Base-by-base conservation (phyloP, 2,113 vertebrate genomes). In the Campylomormyrus tamandua region DNA sequence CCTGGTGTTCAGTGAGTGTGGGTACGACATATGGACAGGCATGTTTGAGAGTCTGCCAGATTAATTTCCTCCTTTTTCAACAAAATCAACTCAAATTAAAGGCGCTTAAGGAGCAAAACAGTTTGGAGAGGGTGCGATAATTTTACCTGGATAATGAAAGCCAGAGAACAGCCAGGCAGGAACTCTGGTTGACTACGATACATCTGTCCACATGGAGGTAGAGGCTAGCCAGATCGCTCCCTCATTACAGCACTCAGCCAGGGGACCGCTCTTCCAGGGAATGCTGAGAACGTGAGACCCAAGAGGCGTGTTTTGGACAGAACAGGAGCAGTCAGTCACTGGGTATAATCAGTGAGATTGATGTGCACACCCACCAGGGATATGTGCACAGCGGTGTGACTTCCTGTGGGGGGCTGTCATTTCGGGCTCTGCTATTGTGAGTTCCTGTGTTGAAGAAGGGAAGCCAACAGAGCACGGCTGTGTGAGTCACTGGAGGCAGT, bases 41-140 rank as follows among this genome's bases (percentile, higher is more conserved):
- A 89, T 89, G 87, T 90, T 92, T 94, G 92, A 95, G 95, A 93
- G 93, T 95, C 92, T 90, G 89, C 88, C 94, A 91, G 92, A 92
- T 90, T 92, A 90, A 91, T 93, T 92, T 91, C 88, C 88, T 90
- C 80, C 13, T 84, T 88, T 87, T 89, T 80, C 90, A 56, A 88
- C 62, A 85, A 91, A 87, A 89, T 86, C 17, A 52, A 49, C n/a
- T 53, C 70, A 89, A 90, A 58, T 90, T 89, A 87, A 83, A 77
- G 49, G 8, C 84, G 90, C 45, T 90, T 39, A 91, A 90, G 88
- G 31, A 89, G 90, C 31, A 80, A 80, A 49, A 80, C 74, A 42
- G 87, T 90, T 42, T 89, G 13, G 88, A 91, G 58, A 86, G 42
- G 21, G 45, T 56, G 19, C 50, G 10, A 90, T 89, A 83, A 83